These are phyloP conservation scores for Meloidogyne exigua DNA, from an alignment of 1,140 invertebrate species.

Conservation along the genomic window DNA sequence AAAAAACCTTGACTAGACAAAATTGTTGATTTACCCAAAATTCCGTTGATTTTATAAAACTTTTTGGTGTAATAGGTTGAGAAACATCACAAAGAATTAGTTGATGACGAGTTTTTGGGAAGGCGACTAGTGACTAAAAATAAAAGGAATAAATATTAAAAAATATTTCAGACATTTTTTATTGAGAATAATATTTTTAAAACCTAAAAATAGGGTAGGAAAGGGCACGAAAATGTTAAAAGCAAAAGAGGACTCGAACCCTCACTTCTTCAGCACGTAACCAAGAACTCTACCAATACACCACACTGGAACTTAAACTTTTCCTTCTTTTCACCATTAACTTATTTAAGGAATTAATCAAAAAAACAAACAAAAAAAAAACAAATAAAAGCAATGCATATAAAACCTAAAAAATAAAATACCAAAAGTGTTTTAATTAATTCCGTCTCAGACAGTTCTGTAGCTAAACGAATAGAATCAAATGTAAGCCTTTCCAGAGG, in stretches of 20 bases:
- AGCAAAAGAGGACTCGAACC: too few relatives aligned
- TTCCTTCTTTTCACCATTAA: too few relatives aligned
- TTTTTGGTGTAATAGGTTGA: conserved; percentile 37
- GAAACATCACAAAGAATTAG: conserved; percentile 40
- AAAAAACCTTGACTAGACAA: conserved; percentile 41
- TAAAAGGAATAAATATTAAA: too few relatives aligned
- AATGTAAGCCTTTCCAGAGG: conserved; percentile 82
- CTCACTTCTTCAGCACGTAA: too few relatives aligned
- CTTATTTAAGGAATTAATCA: too few relatives aligned
- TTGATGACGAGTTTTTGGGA: conserved; percentile 45
- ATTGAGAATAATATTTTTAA: neutral
- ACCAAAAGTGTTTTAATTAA: conserved; percentile 88
- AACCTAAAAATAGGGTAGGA: neutral
- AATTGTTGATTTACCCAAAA: conserved; percentile 56
- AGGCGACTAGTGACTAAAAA: conserved; percentile 42
- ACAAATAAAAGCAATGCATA: too few relatives aligned
- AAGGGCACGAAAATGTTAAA: neutral
- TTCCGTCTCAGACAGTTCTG: conserved; percentile 92
- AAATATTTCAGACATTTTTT: neutral
- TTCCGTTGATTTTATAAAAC: conserved; percentile 40
- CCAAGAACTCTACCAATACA: too few relatives aligned
- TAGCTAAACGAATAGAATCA: conserved; percentile 89
- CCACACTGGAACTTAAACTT: too few relatives aligned
- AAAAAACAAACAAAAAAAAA: too few relatives aligned
- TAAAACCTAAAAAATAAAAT: conserved; percentile 1